These are phyloP conservation scores for Ectemnius cavifrons DNA, from an alignment of 2,888 invertebrate species.

Conservation along the genomic window DNA sequence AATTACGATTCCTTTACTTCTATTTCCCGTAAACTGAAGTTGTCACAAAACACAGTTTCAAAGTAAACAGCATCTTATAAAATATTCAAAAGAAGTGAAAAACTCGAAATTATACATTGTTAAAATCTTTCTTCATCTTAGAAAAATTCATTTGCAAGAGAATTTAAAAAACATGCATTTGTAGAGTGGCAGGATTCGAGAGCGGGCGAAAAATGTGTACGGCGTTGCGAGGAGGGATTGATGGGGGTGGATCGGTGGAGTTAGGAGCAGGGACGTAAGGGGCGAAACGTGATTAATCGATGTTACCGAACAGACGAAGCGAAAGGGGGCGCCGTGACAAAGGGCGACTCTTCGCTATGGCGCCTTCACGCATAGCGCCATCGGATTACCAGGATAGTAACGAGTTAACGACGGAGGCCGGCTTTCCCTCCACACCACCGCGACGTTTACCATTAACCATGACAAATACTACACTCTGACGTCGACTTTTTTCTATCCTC, in stretches of 20 bases:
- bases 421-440: conserved; percentile 44
- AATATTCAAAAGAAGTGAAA: too few species aligned
- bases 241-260: conserved; percentile 37
- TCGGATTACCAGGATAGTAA: conserved; percentile 60
- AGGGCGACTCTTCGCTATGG: conserved; percentile 56
- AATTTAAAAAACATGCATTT: neutral
- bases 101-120: too few species aligned
- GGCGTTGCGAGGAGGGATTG: conserved; percentile 5
- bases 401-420: conserved; percentile 59
- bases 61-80: too few species aligned
- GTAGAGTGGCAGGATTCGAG: neutral
- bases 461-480: conserved; percentile 60
- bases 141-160: conserved; percentile 47
- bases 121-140: neutral
- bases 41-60: too few species aligned
- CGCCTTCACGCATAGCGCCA: conserved; percentile 57
- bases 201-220: neutral
- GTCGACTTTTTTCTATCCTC: conserved; percentile 46
- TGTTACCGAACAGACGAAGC: conserved; percentile 57
- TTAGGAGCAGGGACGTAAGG: conserved; percentile 14
- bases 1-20: too few species aligned
- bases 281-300: conserved; percentile 61
- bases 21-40: too few species aligned
- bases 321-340: conserved; percentile 60
- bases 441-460: conserved; percentile 62